Conservation (phyloP, 35 echinoderm and acorn worm species). For the Apostichopus californicus region DNA sequence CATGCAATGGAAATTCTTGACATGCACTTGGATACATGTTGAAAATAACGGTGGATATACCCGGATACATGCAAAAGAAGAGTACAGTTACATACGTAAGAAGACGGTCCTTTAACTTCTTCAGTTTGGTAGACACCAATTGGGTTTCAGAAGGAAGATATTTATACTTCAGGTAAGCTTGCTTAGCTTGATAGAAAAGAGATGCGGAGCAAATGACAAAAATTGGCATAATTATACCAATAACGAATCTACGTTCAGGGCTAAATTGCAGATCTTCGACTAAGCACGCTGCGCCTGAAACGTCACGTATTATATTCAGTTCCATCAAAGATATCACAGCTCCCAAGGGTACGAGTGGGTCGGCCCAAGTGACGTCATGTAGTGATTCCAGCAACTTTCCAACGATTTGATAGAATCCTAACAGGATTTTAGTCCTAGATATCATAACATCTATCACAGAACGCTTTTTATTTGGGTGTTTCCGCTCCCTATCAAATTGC, state of each 20-base stretch:
- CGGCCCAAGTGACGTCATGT: background rate
- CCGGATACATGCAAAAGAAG: constrained; percentile 16
- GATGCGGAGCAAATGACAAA: background rate
- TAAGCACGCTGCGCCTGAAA: background rate
- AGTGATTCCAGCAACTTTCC: constrained; percentile 26
- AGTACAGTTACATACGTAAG: background rate
- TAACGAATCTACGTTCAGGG: constrained; percentile 6
- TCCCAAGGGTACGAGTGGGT: background rate
- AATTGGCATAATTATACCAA: constrained; percentile 20
- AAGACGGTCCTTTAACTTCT: constrained; percentile 1
- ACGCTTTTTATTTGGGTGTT: background rate
- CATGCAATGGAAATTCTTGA: constrained; percentile 6
- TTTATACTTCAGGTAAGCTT: background rate
- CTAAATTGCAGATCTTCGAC: background rate
- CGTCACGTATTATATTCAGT: constrained; percentile 12
- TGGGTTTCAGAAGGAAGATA: background rate
- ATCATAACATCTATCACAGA: constrained; percentile 7
- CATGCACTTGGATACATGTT: constrained; percentile 35
- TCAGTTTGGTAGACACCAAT: constrained; percentile 1
- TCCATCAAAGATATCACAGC: constrained; percentile 27
- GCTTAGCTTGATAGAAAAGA: background rate
- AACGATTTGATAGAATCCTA: constrained; percentile 36
- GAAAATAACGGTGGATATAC: constrained; percentile 25
- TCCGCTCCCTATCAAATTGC: constrained; percentile 10
- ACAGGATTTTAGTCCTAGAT: constrained; percentile 32